These are phyloP conservation scores for Crocuta crocuta DNA, from an alignment of 2,113 vertebrate genomes.

Conservation along the genomic window DNA sequence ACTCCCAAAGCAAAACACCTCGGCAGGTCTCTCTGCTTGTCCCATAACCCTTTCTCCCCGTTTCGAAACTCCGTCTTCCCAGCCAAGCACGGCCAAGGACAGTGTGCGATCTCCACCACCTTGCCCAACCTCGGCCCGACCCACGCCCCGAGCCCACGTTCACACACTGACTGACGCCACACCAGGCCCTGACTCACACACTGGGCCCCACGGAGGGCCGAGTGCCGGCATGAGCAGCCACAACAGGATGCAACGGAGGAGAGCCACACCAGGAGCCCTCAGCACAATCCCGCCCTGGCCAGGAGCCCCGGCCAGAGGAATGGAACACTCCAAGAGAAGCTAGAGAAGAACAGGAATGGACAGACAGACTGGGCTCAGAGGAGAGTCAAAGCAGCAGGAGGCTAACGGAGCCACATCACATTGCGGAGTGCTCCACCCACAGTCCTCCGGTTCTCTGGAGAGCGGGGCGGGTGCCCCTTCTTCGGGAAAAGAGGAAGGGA, in stretches of 20 bases:
- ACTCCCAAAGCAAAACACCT: not conserved
- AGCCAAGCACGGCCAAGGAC: not conserved
- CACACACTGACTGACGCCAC: rapidly evolving
- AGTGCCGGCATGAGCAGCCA: rapidly evolving
- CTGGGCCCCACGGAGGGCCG: not conserved
- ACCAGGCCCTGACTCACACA: too few species aligned
- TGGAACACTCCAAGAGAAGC: not conserved
- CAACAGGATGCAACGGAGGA: rapidly evolving
- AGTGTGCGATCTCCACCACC: rapidly evolving
- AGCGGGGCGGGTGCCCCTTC: not conserved
- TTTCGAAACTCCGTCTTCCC: not conserved
- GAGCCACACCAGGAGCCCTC: not conserved
- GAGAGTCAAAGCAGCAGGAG: not conserved
- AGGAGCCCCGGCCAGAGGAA: not conserved
- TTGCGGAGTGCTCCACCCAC: rapidly evolving
- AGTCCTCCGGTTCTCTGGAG: not conserved
- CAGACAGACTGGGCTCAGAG: not conserved
- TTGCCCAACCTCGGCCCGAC: not conserved
- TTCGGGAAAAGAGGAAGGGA: not conserved
- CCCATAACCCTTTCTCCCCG: not conserved
- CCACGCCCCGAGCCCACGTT: rapidly evolving
- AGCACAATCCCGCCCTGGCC: not conserved
- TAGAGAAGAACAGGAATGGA: not conserved
- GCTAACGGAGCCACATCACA: too few species aligned
- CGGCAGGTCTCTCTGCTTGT: not conserved